Base-by-base conservation (phyloP, 2,113 vertebrate genomes). In the Rhagologus leucostigma region DNA sequence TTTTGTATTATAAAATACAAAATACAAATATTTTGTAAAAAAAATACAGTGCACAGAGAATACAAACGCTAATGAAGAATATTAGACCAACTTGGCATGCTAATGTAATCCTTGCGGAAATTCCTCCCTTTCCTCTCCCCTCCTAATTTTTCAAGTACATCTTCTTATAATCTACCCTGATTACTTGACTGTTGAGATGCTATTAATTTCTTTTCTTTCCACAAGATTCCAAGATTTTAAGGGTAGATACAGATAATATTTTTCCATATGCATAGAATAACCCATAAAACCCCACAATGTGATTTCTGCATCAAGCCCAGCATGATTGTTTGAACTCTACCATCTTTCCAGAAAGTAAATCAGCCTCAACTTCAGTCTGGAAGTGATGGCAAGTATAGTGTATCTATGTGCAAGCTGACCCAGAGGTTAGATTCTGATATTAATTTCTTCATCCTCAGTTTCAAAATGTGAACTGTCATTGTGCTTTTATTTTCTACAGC, bases 101-200 rank as follows among this genome's bases (percentile, higher is more conserved):
- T 86, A 78, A 89, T 81, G 71, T 78, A 86, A 89, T 78, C 53
- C 53, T 68, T 70, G 37, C 13, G 56, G 70, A 90, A 82, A 90
- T 94, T 93, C 53, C 35, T 93, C 29, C 26, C 9, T 85, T 92
- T 60, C 47, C 44, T 79, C 30, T 90, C 44, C 55, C 23, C 33
- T 95, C 50, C 77, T 80, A 50, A 84, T 95, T 93, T 88, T 89
- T 96, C 71, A 86, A 95, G 94, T 77, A 39, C 42, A 4, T 63
- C 83, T 91, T 82, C 50, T 90, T 41, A 62, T 90, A 84, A 90
- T 53, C 55, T 77, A 39, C 39, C 17, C 37, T 86, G 90, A 88
- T 94, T 96, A 70, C 79, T 83, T 74, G 71, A 70, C 89, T 92
- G 64, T 52, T 29, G 73, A 78, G 53, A 56, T 39, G 50, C 11